Conservation (phyloP, 2,113 vertebrate species). For the Etia nguti region DNA sequence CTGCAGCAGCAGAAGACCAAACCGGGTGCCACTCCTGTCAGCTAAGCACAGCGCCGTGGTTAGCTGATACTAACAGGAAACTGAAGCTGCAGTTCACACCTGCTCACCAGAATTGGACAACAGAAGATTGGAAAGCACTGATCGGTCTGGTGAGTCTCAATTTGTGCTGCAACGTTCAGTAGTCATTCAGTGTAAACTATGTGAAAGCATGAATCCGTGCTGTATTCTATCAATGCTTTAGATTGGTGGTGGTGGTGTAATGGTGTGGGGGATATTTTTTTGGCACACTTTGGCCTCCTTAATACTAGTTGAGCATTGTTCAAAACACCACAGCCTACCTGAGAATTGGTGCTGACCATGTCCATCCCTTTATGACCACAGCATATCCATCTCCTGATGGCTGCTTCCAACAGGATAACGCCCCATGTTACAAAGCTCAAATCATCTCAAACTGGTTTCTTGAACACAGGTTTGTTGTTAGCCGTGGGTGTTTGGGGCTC, state of each 20-base stretch:
- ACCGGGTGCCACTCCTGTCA: not conserved
- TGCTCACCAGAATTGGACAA: not conserved
- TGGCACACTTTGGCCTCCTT: not conserved
- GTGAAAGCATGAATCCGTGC: not conserved
- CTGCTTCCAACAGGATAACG: not conserved
- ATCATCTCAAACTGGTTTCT: not conserved
- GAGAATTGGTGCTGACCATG: not conserved
- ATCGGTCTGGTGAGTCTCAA: not conserved
- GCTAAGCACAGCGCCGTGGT: not conserved
- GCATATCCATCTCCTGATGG: not conserved
- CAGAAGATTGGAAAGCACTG: not conserved
- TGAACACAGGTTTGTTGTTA: not conserved
- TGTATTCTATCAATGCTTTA: not conserved
- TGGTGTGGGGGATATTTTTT: not conserved
- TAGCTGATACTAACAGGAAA: not conserved
- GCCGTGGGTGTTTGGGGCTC: not conserved
- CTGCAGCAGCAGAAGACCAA: not conserved
- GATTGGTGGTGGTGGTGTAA: not conserved
- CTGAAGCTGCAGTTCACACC: not conserved
- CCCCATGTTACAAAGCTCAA: not conserved
- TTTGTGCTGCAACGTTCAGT: not conserved
- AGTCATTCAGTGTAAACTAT: not conserved
- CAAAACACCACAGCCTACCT: not conserved
- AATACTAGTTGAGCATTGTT: rapidly evolving
- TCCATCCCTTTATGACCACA: not conserved